Evolutionary conservation across 2,888 invertebrate species (phyloP).

Genomic region (Oligia fasciuncula): DNA sequence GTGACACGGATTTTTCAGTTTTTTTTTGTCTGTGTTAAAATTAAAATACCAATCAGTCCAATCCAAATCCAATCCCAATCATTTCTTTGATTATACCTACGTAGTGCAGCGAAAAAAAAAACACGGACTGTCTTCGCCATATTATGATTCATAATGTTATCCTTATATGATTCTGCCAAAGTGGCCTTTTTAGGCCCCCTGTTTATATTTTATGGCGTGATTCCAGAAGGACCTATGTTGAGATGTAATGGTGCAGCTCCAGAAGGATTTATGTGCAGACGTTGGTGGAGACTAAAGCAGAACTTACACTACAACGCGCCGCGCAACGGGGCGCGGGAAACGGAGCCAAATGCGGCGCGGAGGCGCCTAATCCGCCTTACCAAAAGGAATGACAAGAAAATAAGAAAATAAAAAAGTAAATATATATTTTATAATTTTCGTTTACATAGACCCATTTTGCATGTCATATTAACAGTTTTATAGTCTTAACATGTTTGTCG

Average conservation of each 20-base stretch:
- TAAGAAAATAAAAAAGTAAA: slow-evolving; percentile 14
- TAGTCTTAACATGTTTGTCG: neutral
- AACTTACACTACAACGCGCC: no score
- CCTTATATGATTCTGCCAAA: no score
- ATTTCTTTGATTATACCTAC: no score
- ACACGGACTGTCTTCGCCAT: no score
- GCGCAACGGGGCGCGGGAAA: no score
- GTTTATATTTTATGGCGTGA: neutral
- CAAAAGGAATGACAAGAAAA: neutral
- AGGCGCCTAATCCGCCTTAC: neutral
- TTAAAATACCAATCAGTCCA: no score
- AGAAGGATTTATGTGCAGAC: neutral
- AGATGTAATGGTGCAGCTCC: neutral
- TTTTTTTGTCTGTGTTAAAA: no score
- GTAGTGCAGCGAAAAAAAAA: no score
- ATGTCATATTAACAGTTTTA: neutral
- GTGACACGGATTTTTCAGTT: no score
- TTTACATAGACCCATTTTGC: neutral
- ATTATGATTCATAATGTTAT: no score
- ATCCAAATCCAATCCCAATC: no score
- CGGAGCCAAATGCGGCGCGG: no score
- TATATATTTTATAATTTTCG: slow-evolving; percentile 9
- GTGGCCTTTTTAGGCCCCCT: neutral
- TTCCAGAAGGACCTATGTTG: neutral
- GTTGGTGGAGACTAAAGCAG: neutral